These are phyloP conservation scores for Rhadina sibilatrix DNA, from an alignment of 2,113 vertebrate genomes.

Conservation along the genomic window DNA sequence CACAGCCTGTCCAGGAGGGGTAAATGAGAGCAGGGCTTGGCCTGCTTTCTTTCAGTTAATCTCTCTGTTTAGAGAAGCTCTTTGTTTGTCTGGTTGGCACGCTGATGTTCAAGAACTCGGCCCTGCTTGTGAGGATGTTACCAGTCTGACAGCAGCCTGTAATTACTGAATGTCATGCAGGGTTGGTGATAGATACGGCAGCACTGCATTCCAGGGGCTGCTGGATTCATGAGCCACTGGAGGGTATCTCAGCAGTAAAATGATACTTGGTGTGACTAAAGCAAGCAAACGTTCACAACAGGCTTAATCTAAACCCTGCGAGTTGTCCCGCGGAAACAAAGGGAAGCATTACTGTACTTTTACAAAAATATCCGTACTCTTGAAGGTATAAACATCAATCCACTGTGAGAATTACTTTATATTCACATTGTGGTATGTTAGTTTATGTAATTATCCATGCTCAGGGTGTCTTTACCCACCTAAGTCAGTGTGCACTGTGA, in stretches of 20 bases:
- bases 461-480: background rate
- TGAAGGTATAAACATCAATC: background rate
- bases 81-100: background rate
- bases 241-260: background rate
- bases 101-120: background rate
- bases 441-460: background rate
- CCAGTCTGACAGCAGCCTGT: background rate
- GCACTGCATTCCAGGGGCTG: background rate
- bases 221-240: background rate
- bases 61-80: background rate
- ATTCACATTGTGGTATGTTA: background rate
- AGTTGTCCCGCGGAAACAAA: background rate
- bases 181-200: background rate
- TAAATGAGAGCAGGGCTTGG: background rate
- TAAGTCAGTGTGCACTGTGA: fast-evolving
- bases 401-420: background rate
- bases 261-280: background rate
- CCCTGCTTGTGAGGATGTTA: background rate
- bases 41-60: background rate
- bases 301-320: background rate
- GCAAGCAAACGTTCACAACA: background rate
- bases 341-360: background rate
- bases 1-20: background rate
- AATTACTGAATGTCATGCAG: background rate
- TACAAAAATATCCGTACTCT: background rate